These are phyloP conservation scores for Macrobrachium rosenbergii DNA, from an alignment of 1,140 invertebrate species.

Conservation along the genomic window DNA sequence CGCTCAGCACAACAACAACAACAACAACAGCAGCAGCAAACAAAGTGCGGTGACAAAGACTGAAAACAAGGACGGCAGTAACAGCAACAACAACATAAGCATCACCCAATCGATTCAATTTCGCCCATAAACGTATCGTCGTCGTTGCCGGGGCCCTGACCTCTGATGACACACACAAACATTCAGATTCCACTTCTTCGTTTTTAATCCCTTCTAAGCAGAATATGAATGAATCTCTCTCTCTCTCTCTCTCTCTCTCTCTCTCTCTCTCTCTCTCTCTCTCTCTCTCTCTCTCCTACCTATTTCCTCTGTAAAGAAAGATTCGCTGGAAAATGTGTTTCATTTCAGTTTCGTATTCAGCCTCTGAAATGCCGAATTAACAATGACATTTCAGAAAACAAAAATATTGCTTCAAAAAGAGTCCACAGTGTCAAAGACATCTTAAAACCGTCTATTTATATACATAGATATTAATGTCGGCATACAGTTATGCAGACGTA, in stretches of 20 bases:
- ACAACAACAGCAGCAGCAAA: not conserved
- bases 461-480: not conserved
- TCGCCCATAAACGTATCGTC: no score
- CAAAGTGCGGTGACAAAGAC: not conserved
- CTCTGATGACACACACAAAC: no score
- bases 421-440: no score
- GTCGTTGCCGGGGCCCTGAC: no score
- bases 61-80: not conserved
- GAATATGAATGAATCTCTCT: constrained; percentile 13
- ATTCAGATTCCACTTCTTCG: no score
- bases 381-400: no score
- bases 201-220: no score
- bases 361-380: no score
- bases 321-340: no score
- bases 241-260: constrained; percentile 41
- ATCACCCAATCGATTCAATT: constrained; percentile 7
- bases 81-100: not conserved
- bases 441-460: not conserved
- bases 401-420: no score
- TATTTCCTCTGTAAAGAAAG: not conserved
- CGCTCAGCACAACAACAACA: not conserved
- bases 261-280: constrained; percentile 35
- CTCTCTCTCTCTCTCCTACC: constrained; percentile 15
- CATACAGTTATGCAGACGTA: no score
- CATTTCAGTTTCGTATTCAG: no score